Evolutionary conservation across 2,888 invertebrate genomes (phyloP).

Genomic region (Orgyia antiqua): DNA sequence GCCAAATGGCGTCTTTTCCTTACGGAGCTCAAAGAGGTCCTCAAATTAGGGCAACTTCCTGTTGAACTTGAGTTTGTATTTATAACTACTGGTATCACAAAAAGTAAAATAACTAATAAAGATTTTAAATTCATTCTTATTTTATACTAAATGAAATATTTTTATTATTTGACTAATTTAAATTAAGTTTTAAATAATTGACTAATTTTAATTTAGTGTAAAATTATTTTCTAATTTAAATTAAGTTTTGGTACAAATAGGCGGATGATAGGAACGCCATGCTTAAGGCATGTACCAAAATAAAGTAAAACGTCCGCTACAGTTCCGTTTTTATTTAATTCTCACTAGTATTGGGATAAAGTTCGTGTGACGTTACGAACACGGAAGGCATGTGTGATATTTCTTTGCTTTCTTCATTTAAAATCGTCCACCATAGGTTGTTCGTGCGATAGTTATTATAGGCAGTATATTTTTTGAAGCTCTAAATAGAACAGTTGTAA

Average conservation of each 20-base stretch:
- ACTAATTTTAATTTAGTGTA: too few relatives aligned
- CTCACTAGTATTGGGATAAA: neutral
- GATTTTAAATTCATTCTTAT: slow-evolving; percentile 5
- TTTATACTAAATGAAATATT: neutral
- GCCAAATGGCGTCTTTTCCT: slow-evolving; percentile 39
- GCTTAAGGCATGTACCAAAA: neutral
- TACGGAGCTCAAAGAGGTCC: slow-evolving; percentile 24
- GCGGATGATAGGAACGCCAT: neutral
- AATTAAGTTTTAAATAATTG: too few relatives aligned
- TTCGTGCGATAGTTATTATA: neutral
- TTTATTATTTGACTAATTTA: too few relatives aligned
- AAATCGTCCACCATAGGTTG: neutral
- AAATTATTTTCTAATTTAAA: too few relatives aligned
- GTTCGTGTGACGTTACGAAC: neutral
- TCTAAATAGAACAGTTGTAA: too few relatives aligned
- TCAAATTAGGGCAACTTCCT: slow-evolving; percentile 36
- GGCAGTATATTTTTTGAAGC: too few relatives aligned
- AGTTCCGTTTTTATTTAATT: neutral
- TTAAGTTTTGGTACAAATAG: too few relatives aligned
- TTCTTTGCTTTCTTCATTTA: slow-evolving; percentile 4
- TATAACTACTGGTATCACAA: slow-evolving; percentile 8
- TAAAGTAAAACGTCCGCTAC: neutral
- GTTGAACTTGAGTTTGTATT: slow-evolving; percentile 7
- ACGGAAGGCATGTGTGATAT: neutral
- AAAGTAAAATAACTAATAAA: slow-evolving; percentile 2